A percentile compares a stretch with the other conserved stretches of the same genome.
phyloP scores from a whole-genome alignment of 2,888 invertebrate species.

The Euclidia mi region DNA sequence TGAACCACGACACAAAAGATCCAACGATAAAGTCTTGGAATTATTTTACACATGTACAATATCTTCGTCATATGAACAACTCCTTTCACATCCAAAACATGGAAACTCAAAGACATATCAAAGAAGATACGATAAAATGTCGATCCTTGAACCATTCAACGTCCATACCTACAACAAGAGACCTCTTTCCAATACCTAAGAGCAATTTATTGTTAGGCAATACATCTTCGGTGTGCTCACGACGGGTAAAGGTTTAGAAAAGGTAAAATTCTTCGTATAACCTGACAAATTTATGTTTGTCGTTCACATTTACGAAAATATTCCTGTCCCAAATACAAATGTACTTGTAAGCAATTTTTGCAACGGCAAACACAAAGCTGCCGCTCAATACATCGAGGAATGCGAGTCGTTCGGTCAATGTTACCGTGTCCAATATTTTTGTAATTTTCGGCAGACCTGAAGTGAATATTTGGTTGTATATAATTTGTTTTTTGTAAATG shows the following conservation, averaged over 20 bases:
- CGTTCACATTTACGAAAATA: conserved; percentile 35
- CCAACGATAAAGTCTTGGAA: too few relatives aligned
- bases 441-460: too few relatives aligned
- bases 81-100: too few relatives aligned
- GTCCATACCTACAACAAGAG: conserved; percentile 49
- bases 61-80: too few relatives aligned
- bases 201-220: conserved; percentile 59
- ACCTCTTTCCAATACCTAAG: conserved; percentile 52
- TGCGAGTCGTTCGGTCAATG: too few relatives aligned
- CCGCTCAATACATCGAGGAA: conserved; percentile 58
- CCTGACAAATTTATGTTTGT: conserved; percentile 54
- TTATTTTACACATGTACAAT: too few relatives aligned
- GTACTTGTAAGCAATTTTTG: conserved; percentile 31
- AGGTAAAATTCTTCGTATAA: conserved; percentile 57
- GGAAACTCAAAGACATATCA: conserved; percentile 22
- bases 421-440: too few relatives aligned
- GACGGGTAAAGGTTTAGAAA: conserved; percentile 54
- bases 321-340: conserved; percentile 32
- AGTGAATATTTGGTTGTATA: too few relatives aligned
- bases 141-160: conserved; percentile 49
- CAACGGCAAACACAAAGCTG: conserved; percentile 57
- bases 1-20: too few relatives aligned
- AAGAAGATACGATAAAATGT: conserved; percentile 23
- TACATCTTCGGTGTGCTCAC: conserved; percentile 52
- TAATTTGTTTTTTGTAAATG: too few relatives aligned